A percentile compares a stretch with the other conserved stretches of the same genome.
These are phyloP conservation scores for Zeuzera pyrina DNA, from an alignment of 2,888 invertebrate genomes.

Conservation along the genomic window DNA sequence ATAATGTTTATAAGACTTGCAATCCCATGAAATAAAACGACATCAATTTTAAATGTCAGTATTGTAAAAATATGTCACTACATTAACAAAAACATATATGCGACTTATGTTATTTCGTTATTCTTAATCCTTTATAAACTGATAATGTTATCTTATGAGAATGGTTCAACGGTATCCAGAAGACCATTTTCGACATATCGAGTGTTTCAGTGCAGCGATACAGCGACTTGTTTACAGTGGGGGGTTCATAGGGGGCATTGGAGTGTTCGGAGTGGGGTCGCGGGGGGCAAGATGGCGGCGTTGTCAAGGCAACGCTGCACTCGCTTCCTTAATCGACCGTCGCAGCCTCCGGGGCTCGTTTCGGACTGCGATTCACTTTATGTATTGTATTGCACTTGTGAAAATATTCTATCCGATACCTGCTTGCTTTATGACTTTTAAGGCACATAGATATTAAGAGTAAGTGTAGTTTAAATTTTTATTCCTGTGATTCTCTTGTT, in stretches of 20 bases:
- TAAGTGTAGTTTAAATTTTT: too few relatives aligned
- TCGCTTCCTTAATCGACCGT: slow-evolving; percentile 73
- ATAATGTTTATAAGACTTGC: too few relatives aligned
- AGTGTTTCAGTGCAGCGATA: slow-evolving; percentile 71
- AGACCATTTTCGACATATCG: slow-evolving; percentile 64
- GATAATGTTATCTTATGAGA: slow-evolving; percentile 42
- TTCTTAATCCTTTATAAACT: slow-evolving; percentile 28
- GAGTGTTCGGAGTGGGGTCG: slow-evolving; percentile 22
- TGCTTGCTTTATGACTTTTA: too few relatives aligned
- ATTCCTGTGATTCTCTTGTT: too few relatives aligned
- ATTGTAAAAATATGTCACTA: too few relatives aligned
- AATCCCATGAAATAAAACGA: too few relatives aligned
- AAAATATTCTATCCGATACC: too few relatives aligned
- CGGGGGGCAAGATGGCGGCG: slow-evolving; percentile 64
- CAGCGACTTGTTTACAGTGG: slow-evolving; percentile 66
- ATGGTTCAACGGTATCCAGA: slow-evolving; percentile 39
- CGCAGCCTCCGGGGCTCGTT: slow-evolving; percentile 41
- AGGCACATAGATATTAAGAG: too few relatives aligned
- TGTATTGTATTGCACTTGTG: slow-evolving; percentile 64
- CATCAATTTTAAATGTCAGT: too few relatives aligned
- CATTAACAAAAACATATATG: too few relatives aligned
- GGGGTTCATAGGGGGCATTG: slow-evolving; percentile 19
- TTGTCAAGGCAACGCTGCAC: slow-evolving; percentile 68
- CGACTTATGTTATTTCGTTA: too few relatives aligned
- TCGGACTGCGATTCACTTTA: slow-evolving; percentile 49